Evolutionary conservation across 2,113 vertebrate genomes (phyloP), one percentile per base, ranked within the genome.

Genomic region (Etheostoma spectabile): DNA sequence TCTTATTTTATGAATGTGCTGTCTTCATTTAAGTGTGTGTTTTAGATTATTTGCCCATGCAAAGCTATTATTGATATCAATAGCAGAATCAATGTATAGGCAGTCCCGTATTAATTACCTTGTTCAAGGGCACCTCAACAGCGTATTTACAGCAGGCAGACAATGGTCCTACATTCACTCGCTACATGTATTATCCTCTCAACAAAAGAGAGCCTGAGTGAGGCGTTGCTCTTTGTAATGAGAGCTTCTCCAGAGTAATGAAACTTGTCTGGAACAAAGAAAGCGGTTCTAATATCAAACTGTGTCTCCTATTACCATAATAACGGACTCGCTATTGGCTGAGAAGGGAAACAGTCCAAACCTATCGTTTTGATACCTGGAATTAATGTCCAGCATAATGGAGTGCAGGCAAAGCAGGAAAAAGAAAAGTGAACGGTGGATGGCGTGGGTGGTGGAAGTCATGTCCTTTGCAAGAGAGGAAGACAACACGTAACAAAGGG

Each of bases 301-400:
- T 68, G 84, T 82, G 74, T 87, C 67, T 87, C 67, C 75, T 66
- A 90, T 92, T 89, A 91, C 21, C 77, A 89, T 86, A 85, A 88
- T 86, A 86, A 86, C 42, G 92, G 92, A 92, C 90, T 89, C 90
- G 89, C 81, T 82, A 89, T 86, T 91, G 85, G 86, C 51, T 79
- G 81, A 79, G 82, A 78, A 61, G 33, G 35, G 69, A 82, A 67
- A 74, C 72, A 57, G 72, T 87, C 70, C 78, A 60, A 80, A 80
- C 16, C 75, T 33, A 61, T 77, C 48, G 8, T 19, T 72, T 67
- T 73, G 79, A 90, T 86, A 89, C 79, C 82, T 80, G 82, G 72
- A 87, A 91, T 91, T 79, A 91, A 66, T 74, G 85, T 79, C 75
- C 73, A 11, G 61, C 35, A 71, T 81, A 87, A 90, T 81, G 59